Percentiles rank a stretch among this genome's conserved stretches.
These are phyloP conservation scores for Lutra lutra DNA, from an alignment of 2,797 vertebrate species.

Conservation along the genomic window DNA sequence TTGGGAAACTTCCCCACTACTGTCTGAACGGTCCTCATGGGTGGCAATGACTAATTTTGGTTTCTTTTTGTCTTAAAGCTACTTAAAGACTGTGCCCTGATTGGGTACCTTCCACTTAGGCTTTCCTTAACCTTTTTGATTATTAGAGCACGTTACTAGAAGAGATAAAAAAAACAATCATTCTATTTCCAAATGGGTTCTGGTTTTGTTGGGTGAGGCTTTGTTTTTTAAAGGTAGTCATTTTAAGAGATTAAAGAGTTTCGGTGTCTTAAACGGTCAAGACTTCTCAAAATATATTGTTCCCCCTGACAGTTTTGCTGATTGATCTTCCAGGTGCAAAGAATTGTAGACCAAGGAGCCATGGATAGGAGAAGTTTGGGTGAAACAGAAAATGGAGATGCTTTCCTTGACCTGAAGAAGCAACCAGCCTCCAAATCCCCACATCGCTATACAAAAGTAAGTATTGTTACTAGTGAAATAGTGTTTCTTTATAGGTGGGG, in stretches of 20 bases:
- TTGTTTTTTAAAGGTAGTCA: background rate
- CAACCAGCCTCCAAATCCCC: slow-evolving; percentile 83
- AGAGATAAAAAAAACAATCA: background rate
- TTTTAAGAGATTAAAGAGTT: background rate
- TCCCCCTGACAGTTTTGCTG: background rate
- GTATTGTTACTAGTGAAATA: slow-evolving; percentile 62
- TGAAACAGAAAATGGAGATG: slow-evolving; percentile 90
- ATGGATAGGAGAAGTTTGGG: slow-evolving; percentile 93
- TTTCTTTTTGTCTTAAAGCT: slow-evolving; percentile 18
- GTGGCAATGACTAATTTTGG: slow-evolving; percentile 10
- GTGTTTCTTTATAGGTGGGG: slow-evolving; percentile 58
- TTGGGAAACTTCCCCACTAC: slow-evolving; percentile 53
- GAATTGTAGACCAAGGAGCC: slow-evolving; percentile 80
- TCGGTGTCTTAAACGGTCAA: background rate
- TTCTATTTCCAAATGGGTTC: background rate
- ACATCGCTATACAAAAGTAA: slow-evolving; percentile 96
- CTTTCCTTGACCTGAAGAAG: slow-evolving; percentile 84
- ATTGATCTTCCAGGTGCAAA: slow-evolving; percentile 74
- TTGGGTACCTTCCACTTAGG: slow-evolving; percentile 1
- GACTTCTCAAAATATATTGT: background rate
- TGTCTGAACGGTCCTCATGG: background rate
- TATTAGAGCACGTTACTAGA: background rate
- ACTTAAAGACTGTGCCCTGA: background rate
- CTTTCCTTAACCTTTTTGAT: background rate
- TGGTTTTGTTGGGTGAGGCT: background rate